Percentiles rank a stretch among this genome's conserved stretches.
phyloP scores from a whole-genome alignment of 2,888 invertebrate genomes.

The Bimastos eiseni region DNA sequence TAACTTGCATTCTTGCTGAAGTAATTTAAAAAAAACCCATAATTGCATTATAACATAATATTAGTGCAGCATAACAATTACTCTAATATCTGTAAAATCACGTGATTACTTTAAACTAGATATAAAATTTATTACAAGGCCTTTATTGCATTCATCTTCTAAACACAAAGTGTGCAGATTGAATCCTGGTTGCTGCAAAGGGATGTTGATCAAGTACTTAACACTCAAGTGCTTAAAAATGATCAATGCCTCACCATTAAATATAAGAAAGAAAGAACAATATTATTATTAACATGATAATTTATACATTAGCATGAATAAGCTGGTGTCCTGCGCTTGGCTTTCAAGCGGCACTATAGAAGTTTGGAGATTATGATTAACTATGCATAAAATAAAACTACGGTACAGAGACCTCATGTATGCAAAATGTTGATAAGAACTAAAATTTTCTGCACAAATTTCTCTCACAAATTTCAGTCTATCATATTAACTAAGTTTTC shows the following conservation, averaged over 20 bases:
- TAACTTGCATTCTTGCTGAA: neutral
- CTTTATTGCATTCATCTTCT: neutral
- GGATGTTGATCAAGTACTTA: neutral
- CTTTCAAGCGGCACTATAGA: too few relatives aligned
- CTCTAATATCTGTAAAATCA: neutral
- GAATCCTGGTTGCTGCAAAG: neutral
- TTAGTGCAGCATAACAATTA: neutral
- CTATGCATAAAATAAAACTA: neutral
- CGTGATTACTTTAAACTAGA: neutral
- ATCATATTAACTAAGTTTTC: neutral
- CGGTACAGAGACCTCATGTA: neutral
- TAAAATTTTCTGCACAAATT: neutral
- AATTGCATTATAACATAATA: neutral
- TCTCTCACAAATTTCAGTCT: neutral
- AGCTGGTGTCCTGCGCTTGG: too few relatives aligned
- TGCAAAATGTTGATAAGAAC: neutral
- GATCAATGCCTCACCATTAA: neutral
- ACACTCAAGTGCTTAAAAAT: neutral
- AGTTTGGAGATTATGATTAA: too few relatives aligned
- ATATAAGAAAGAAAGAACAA: neutral
- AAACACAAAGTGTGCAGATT: neutral
- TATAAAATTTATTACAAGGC: neutral
- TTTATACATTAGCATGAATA: too few relatives aligned
- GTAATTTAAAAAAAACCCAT: neutral
- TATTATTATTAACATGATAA: neutral